Conservation (phyloP, 2,113 vertebrate genomes). For the Mirounga angustirostris region DNA sequence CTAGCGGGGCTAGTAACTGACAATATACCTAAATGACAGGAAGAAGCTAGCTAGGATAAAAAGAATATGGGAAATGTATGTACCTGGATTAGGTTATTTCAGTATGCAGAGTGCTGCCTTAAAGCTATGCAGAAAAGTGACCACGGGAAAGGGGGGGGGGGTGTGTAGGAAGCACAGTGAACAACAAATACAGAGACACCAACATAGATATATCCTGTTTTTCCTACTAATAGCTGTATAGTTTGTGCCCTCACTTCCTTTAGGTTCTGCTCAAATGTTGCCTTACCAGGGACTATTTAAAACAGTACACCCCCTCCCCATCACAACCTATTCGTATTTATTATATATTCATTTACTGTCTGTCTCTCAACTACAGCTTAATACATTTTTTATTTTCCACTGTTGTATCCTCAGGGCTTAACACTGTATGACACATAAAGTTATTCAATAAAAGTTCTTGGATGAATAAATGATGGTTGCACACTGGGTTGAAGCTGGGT, state of each 20-base stretch:
- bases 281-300: not conserved
- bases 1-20: not conserved
- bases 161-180: not conserved
- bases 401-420: not conserved
- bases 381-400: not conserved
- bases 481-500: not conserved
- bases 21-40: not conserved
- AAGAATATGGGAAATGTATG: constrained; percentile 14
- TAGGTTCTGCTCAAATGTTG: constrained; percentile 27
- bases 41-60: constrained; percentile 2
- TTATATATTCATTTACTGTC: constrained; percentile 9
- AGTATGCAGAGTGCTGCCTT: constrained; percentile 1
- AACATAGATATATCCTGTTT: not conserved
- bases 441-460: constrained; percentile 30
- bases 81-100: not conserved
- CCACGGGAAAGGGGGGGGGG: not conserved
- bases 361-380: constrained; percentile 1
- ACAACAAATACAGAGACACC: constrained; percentile 4
- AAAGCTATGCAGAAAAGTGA: constrained; percentile 3
- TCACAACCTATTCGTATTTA: constrained; percentile 15
- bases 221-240: constrained; percentile 5
- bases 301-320: not conserved
- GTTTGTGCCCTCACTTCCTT: constrained; percentile 20
- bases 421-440: constrained; percentile 31
- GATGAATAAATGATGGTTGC: not conserved